Percentiles rank a stretch among this genome's conserved stretches.
Evolutionary conservation across 2,797 vertebrate genomes (phyloP).

Genomic region (Chanos chanos): DNA sequence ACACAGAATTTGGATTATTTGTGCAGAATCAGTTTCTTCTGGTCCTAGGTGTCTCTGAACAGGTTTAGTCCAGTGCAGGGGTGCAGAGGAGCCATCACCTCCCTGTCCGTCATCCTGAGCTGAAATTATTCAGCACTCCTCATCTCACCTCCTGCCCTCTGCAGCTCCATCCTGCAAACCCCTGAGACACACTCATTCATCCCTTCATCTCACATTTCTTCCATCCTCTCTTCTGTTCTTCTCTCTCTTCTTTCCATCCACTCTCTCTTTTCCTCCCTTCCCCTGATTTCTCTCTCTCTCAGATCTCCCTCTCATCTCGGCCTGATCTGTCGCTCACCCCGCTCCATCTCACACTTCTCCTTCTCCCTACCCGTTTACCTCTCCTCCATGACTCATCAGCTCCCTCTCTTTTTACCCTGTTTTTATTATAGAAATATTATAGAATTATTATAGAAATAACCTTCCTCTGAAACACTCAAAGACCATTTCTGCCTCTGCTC

Average conservation of each 20-base stretch:
- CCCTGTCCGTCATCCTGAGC: too few relatives aligned
- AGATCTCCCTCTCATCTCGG: conserved; percentile 32
- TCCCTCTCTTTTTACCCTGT: not conserved
- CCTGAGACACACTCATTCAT: not conserved
- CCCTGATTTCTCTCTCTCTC: conserved; percentile 9
- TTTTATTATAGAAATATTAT: too few relatives aligned
- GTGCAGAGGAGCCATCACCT: too few relatives aligned
- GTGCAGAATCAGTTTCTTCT: too few relatives aligned
- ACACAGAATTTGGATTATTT: too few relatives aligned
- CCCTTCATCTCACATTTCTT: conserved; percentile 1
- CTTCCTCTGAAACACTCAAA: too few relatives aligned
- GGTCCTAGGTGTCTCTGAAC: too few relatives aligned
- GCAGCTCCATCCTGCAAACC: not conserved
- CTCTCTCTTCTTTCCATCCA: too few relatives aligned
- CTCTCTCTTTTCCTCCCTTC: conserved; percentile 32
- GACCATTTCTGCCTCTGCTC: conserved; percentile 23
- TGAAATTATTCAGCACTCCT: not conserved
- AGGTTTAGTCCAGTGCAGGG: too few relatives aligned
- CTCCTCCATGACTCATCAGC: not conserved
- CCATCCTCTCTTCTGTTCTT: conserved; percentile 56
- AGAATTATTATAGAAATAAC: too few relatives aligned
- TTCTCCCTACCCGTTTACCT: not conserved
- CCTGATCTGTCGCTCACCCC: conserved; percentile 5
- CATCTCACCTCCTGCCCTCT: not conserved
- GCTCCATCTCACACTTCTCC: conserved; percentile 29